A percentile compares a stretch with the other conserved stretches of the same genome.
Conservation (phyloP, 2,888 invertebrate genomes). For the Amorpha juglandis region DNA sequence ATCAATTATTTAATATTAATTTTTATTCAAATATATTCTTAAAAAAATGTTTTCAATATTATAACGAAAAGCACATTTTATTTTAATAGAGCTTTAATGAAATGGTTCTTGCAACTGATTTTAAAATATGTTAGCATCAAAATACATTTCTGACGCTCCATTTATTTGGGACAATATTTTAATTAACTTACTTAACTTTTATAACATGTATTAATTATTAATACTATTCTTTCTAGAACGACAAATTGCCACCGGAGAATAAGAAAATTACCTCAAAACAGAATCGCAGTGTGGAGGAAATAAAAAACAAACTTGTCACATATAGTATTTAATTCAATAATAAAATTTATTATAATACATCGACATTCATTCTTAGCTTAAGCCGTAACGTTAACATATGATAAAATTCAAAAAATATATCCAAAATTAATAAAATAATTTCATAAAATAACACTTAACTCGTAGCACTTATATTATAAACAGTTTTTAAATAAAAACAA, state of each 20-base stretch:
- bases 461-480: constrained; percentile 23
- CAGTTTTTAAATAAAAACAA: not conserved
- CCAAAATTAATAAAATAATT: constrained; percentile 40
- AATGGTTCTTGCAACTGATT: too few relatives aligned
- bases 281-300: constrained; percentile 56
- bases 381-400: constrained; percentile 59
- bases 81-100: too few relatives aligned
- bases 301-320: constrained; percentile 63
- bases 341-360: constrained; percentile 58
- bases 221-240: constrained; percentile 56
- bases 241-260: constrained; percentile 60
- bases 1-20: too few relatives aligned
- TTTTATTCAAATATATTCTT: too few relatives aligned
- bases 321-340: constrained; percentile 70
- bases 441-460: constrained; percentile 50
- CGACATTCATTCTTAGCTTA: constrained; percentile 52
- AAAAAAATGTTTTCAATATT: too few relatives aligned
- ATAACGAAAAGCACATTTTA: too few relatives aligned
- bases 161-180: too few relatives aligned
- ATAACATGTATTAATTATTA: too few relatives aligned
- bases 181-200: too few relatives aligned
- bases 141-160: too few relatives aligned
- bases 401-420: constrained; percentile 61
- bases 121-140: too few relatives aligned
- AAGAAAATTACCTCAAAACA: constrained; percentile 64